Base-by-base conservation (phyloP, 2,888 invertebrate species). In the Mellilla xanthometata region DNA sequence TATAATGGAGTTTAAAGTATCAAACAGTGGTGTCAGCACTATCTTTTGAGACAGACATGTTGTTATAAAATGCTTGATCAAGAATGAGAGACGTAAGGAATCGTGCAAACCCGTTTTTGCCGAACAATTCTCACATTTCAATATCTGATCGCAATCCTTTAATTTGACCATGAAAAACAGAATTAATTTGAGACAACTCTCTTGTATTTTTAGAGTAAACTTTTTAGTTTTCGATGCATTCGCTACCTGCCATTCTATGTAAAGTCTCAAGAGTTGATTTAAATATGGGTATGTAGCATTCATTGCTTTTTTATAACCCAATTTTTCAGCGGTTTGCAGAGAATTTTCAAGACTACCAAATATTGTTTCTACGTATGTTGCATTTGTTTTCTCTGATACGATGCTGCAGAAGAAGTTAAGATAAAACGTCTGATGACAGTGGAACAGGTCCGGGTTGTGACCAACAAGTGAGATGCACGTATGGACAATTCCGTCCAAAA, bases 91-190 rank as follows among this genome's bases (percentile, higher is more conserved):
- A 0, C 87, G 59, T 4, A 88, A 49, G 0, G 76, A 67, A 10
- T 89, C 89, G 10, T 89, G 89, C 0, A 79, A 36, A 0, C 83
- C 81, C 0, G 73, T 58, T 59, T 73, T 79, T 0, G 75, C 58
- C 1, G 35, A 55, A 48, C 88, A 89, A 13, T 72, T 75, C 0
- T 85, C 85, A 47, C 89, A 88, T 69, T 83, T 87, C 0, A 77
- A 30, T 0, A 81, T 26, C 13, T 85, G 86, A 0, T 69, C 55
- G 0, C 72, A 65, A 0, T 56, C 49, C 39, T 62, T 62, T 0
- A 81, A 27, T 28, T 74, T 74, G 1, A 51, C 56, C 42, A 77
- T 62, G 8, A 87, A 41, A 43, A 68, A 62, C 2, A 68, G 23
- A 35, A 82, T 77, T 0, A 86, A 39, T 43, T 74, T 72, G 0